phyloP scores from a whole-genome alignment of 2,797 vertebrate genomes.

The Sebastes hubbsi region DNA sequence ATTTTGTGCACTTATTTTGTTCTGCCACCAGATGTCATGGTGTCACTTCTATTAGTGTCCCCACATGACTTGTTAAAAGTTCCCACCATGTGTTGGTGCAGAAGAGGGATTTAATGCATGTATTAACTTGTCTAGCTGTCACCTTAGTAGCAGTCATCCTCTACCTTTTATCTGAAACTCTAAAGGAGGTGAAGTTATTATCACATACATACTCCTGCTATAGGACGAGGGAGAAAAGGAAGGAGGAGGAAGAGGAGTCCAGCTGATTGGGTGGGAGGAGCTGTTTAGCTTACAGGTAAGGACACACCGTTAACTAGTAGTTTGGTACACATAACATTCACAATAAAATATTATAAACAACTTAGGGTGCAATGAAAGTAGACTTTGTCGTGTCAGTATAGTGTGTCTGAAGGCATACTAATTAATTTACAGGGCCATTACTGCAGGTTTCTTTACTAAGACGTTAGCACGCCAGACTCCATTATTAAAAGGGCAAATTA shows the following conservation, averaged over 20 bases:
- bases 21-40: constrained; percentile 17
- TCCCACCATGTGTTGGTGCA: background rate
- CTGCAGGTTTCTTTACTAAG: background rate
- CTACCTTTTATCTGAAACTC: background rate
- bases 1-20: background rate
- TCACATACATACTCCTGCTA: too few relatives aligned
- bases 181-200: too few relatives aligned
- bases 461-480: background rate
- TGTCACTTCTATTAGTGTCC: background rate
- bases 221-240: background rate
- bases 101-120: background rate
- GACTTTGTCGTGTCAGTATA: background rate
- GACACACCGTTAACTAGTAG: fast-evolving
- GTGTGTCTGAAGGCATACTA: background rate
- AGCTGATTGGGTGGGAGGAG: constrained; percentile 12
- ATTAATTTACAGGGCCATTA: background rate
- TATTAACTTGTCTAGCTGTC: background rate
- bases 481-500: fast-evolving
- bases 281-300: constrained; percentile 16
- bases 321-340: fast-evolving
- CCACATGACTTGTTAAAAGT: background rate
- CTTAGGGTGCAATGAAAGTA: fast-evolving
- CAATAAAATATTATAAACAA: background rate
- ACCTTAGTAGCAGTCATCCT: background rate
- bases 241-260: background rate